Evolutionary conservation across 2,888 invertebrate genomes (phyloP), one percentile per base, ranked within the genome.

Genomic region (Latheticus oryzae): DNA sequence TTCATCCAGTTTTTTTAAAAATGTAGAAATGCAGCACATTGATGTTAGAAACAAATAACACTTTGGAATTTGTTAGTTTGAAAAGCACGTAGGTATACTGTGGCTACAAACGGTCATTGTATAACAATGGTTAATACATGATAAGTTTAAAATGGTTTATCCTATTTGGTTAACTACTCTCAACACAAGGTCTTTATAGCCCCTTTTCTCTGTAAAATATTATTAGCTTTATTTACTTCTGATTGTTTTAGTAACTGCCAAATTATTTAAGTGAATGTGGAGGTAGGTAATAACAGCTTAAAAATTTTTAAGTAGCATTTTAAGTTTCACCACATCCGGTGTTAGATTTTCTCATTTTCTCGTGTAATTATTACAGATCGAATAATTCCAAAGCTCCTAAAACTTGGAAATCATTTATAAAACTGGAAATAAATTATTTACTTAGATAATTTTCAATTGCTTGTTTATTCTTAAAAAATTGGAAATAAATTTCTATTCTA

Each of bases 101-200:
- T 65, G 68, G 63, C 68, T 68, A 70, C 68, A 67, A 68, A 64
- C 68, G 67, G 66, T 72, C 73, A 73, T 73, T 72, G 68, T 69
- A 66, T 63, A 67, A 72, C 73, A 71, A 73, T 73, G 72, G 70
- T 72, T 71, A 66, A 64, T 65, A 64, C 65, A 67, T 67, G 67
- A 75, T 73, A 75, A 72, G 69, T 73, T 73, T 74, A 71, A 72
- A 73, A 73, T 68, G 69, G 68, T 73, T 74, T 73, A 75, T 74
- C 73, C 75, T 76, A 76, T 75, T 76, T 75, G 69, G 73, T 74
- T 75, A 75, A 76, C 72, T 70, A 67, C 66, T 65, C 70, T 65
- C 66, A 70, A 69, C 68, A 72, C 73, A 73, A 75, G 74, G 74
- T 75, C 75, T 75, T 76, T 75, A 73, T 68, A 73, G 71, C 70